Evolutionary conservation across 2,797 vertebrate species (phyloP).

Genomic region (Myotis myotis): DNA sequence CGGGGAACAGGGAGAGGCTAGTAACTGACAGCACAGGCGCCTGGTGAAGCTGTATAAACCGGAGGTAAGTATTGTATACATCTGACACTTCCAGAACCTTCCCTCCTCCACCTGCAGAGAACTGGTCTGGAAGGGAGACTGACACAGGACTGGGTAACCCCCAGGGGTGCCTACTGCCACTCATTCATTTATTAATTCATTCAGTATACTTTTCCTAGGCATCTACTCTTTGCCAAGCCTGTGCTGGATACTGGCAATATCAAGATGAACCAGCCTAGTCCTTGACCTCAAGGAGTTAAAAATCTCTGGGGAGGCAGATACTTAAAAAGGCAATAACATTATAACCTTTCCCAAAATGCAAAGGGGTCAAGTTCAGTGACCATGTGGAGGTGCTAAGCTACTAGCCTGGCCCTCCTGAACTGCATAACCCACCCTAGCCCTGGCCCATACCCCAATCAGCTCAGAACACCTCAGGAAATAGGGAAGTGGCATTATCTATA

Average conservation of each 20-base stretch:
- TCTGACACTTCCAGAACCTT: background rate
- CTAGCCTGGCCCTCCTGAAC: background rate
- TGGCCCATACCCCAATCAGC: background rate
- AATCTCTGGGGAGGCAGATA: background rate
- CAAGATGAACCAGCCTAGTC: background rate
- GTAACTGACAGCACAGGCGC: background rate
- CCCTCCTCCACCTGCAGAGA: background rate
- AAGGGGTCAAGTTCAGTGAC: background rate
- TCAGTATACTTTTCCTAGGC: background rate
- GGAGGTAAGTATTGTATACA: background rate
- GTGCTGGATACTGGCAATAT: background rate
- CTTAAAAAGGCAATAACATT: background rate
- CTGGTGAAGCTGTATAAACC: background rate
- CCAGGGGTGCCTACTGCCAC: background rate
- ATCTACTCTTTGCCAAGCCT: background rate
- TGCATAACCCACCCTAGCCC: background rate
- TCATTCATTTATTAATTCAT: background rate
- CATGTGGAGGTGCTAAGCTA: background rate
- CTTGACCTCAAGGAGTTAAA: background rate
- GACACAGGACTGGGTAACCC: background rate
- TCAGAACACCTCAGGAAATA: conserved; percentile 3
- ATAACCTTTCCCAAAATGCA: background rate
- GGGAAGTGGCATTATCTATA: no score
- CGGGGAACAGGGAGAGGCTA: background rate
- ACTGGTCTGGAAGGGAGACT: background rate